Evolutionary conservation across 2,797 vertebrate species (phyloP).

Genomic region (Taeniopygia guttata): DNA sequence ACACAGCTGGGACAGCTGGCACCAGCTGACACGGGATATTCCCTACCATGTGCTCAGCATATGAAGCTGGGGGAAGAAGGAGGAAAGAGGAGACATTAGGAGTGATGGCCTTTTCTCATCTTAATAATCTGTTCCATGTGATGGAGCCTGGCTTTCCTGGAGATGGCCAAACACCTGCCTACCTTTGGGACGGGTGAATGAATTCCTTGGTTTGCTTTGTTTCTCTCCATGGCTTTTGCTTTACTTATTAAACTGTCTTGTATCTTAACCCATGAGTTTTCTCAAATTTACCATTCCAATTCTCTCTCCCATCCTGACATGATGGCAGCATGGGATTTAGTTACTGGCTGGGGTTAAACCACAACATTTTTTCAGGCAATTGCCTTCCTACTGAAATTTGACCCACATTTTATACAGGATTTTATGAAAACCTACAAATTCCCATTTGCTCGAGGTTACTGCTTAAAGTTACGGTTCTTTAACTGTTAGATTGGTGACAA

Average conservation of each 20-base stretch:
- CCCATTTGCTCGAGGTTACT: background rate
- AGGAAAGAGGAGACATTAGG: background rate
- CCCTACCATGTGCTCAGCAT: background rate
- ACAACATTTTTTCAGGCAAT: background rate
- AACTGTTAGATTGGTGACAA: background rate
- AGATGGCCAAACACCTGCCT: background rate
- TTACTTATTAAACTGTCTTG: background rate
- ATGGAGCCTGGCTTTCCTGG: background rate
- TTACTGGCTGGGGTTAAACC: background rate
- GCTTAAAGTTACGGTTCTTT: background rate
- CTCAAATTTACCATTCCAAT: background rate
- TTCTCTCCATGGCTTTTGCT: background rate
- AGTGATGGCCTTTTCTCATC: background rate
- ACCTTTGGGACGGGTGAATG: background rate
- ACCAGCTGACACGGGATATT: background rate
- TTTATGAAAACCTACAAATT: constrained; percentile 21
- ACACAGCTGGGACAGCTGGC: background rate
- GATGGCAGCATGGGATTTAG: background rate
- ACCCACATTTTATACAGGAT: background rate
- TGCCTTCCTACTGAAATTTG: constrained; percentile 20
- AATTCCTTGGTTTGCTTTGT: background rate
- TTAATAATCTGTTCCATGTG: background rate
- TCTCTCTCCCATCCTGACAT: background rate
- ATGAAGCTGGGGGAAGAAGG: background rate
- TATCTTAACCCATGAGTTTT: background rate